Evolutionary conservation across 2,113 vertebrate species (phyloP).

Genomic region (Megalops atlanticus): DNA sequence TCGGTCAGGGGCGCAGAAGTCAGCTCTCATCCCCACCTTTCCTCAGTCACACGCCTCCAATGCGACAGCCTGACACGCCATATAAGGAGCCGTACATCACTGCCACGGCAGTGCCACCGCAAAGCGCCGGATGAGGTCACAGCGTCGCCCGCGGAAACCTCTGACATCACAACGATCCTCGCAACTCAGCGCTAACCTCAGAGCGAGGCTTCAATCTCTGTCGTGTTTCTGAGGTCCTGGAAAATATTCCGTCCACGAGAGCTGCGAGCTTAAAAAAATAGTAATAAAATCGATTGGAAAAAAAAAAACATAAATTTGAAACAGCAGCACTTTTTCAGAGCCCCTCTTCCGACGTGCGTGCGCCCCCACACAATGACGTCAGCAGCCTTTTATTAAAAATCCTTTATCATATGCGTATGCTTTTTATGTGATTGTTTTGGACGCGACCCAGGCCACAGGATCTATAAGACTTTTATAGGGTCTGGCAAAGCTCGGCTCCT

Average conservation of each 20-base stretch:
- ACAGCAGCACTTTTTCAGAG: not conserved
- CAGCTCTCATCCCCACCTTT: not conserved
- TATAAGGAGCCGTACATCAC: not conserved
- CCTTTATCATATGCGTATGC: not conserved
- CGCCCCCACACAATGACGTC: not conserved
- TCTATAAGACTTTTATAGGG: slow-evolving; percentile 2
- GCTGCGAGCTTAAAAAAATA: not conserved
- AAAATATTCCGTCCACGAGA: not conserved
- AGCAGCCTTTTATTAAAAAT: slow-evolving; percentile 10
- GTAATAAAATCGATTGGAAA: not conserved
- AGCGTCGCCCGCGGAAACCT: not conserved
- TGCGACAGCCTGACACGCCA: not conserved
- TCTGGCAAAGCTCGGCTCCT: not conserved
- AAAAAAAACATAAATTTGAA: not conserved
- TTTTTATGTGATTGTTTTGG: slow-evolving; percentile 14
- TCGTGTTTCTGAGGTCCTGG: not conserved
- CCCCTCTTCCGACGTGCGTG: not conserved
- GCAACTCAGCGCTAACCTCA: not conserved
- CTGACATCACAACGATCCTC: not conserved
- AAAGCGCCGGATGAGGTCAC: not conserved
- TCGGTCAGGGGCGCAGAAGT: not conserved
- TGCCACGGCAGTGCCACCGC: not conserved
- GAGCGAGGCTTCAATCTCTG: not conserved
- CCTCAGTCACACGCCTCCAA: not conserved
- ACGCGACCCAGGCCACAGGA: not conserved